These are phyloP conservation scores for Plagodis dolabraria DNA, from an alignment of 2,888 invertebrate genomes.

Conservation along the genomic window DNA sequence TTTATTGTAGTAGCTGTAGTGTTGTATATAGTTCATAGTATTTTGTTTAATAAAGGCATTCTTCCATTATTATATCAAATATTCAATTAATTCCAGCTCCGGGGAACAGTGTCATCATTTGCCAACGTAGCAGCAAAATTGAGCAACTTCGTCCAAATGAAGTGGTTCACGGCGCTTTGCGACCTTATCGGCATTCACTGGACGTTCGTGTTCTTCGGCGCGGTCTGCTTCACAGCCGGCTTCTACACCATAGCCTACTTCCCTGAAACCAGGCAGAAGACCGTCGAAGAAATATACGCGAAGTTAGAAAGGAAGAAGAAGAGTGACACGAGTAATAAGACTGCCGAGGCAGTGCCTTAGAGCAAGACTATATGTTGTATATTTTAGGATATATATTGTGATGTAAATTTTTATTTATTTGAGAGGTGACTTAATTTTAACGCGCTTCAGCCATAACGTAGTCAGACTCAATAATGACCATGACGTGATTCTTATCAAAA, in stretches of 20 bases:
- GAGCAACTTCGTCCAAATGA: conserved; percentile 77
- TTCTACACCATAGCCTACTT: conserved; percentile 66
- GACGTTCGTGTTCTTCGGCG: conserved; percentile 72
- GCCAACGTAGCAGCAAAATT: conserved; percentile 76
- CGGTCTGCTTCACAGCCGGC: conserved; percentile 65
- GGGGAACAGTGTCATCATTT: conserved; percentile 74
- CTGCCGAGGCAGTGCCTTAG: conserved; percentile 49
- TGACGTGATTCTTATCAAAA: no score
- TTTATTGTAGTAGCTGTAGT: no score
- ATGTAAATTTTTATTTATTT: not conserved
- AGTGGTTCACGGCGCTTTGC: conserved; percentile 73
- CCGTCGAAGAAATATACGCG: conserved; percentile 70
- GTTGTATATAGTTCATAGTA: no score
- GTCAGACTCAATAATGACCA: no score
- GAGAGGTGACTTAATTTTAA: not conserved
- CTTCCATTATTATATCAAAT: no score
- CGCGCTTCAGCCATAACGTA: no score
- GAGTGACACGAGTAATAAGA: conserved; percentile 42
- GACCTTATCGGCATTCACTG: conserved; percentile 73
- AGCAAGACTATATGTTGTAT: not conserved
- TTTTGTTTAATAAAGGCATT: no score
- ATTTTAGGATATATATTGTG: not conserved
- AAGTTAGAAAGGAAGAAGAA: conserved; percentile 57
- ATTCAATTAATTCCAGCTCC: conserved; percentile 56
- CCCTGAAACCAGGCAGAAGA: conserved; percentile 73